These are phyloP conservation scores for Seira sanloemensis DNA, from an alignment of 2,888 invertebrate genomes.

Conservation along the genomic window DNA sequence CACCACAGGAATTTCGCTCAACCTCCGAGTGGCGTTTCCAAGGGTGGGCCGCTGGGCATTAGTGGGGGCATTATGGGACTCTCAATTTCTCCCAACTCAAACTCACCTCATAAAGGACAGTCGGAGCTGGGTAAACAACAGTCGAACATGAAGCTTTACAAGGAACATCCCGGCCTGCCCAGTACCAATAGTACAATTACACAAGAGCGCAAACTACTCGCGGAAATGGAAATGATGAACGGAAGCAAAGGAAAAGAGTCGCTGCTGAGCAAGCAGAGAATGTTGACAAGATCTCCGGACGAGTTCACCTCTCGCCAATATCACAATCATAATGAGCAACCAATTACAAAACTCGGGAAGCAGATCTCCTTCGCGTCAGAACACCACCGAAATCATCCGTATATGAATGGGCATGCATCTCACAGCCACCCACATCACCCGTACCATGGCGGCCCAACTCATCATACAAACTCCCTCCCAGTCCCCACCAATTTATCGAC, in stretches of 20 bases:
- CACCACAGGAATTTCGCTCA: background rate
- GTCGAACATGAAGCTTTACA: conserved; percentile 45
- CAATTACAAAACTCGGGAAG: conserved; percentile 46
- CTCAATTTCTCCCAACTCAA: conserved; percentile 52
- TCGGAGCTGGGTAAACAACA: too few relatives aligned
- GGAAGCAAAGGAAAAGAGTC: conserved; percentile 40
- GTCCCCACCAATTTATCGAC: conserved; percentile 43
- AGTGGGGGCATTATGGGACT: conserved; percentile 63
- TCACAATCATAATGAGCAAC: conserved; percentile 15
- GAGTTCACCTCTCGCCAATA: conserved; percentile 37
- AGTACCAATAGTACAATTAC: background rate
- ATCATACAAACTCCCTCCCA: background rate
- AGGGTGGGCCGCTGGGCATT: conserved; percentile 65
- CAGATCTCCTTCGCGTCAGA: conserved; percentile 64
- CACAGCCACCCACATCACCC: conserved; percentile 12
- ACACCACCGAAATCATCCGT: conserved; percentile 36
- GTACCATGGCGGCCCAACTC: background rate
- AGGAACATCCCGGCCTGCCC: conserved; percentile 53
- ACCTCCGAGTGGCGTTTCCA: conserved; percentile 50
- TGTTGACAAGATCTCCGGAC: conserved; percentile 78
- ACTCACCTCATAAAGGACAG: conserved; percentile 55
- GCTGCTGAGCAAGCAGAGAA: conserved; percentile 78
- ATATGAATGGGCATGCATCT: conserved; percentile 52
- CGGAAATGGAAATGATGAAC: conserved; percentile 45
- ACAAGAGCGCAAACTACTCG: conserved; percentile 35